Base-by-base conservation (phyloP, 2,113 vertebrate species). In the Seriola aureovittata region DNA sequence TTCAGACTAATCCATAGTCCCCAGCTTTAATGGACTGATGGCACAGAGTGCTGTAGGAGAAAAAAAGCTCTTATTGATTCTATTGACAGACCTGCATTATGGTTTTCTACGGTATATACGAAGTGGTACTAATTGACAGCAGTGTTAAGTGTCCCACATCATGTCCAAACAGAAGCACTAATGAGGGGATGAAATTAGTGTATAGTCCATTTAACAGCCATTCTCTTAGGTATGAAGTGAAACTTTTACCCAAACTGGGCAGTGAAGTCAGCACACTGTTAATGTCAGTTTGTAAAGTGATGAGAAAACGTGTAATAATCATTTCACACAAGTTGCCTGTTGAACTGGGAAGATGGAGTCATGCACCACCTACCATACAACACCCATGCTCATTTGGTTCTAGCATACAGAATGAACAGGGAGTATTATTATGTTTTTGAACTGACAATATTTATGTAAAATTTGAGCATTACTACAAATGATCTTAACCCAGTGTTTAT, bases 1-100 rank as follows among this genome's bases (percentile, higher is more conserved):
- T 52, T 82, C 55, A 1, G 42, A 76, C 85, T 85, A 91, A 93
- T 93, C 92, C 75, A 92, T 92, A 86, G 82, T 89, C 67, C 70
- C 55, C 50, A 29, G 76, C 80, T 88, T 82, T 91, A 93, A 93
- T 90, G 85, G 88, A 88, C 85, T 83, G 75, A 83, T 85, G 65
- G 76, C 50, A 29, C 74, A 55, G 81, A 84, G 66, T 60, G 77
- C 85, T 76, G 66, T 73, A 71, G 50, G 17, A 78, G 23, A 52
- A 40, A 81, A 70, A 74, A 85, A 76, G 72, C 86, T 62, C 77
- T 72, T 69, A 93, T 93, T 88, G 91, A 92, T 91, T 75, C 54
- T 80, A 91, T 89, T 25, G 90, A 91, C 62, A 0, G 60, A 57
- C 46, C 40, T 59, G 89, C 92, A 77, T 89, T 83, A 88, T 80